Conservation (phyloP, 2,797 vertebrate genomes). For the Lithobates sylvaticus region DNA sequence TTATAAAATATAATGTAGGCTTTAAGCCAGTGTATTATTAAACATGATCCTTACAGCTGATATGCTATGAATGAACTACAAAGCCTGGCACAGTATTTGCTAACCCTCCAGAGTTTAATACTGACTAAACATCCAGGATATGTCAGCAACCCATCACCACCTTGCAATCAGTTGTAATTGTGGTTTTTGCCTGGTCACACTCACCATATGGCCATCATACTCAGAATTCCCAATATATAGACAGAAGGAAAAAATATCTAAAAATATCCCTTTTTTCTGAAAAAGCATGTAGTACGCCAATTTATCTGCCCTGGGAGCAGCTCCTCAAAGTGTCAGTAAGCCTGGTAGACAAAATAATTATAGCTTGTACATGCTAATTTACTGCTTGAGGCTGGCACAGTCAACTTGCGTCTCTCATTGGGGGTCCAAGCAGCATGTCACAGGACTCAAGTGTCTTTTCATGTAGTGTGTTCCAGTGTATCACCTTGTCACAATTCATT, state of each 20-base stretch:
- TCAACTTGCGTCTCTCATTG: slow-evolving; percentile 54
- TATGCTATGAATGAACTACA: neutral
- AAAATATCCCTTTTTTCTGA: slow-evolving; percentile 68
- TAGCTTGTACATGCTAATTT: slow-evolving; percentile 77
- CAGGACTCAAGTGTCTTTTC: slow-evolving; percentile 43
- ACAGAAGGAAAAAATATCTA: slow-evolving; percentile 58
- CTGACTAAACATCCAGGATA: neutral
- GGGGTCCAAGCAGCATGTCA: slow-evolving; percentile 71
- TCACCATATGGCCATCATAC: neutral
- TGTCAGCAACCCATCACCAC: slow-evolving; percentile 6
- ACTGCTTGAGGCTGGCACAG: slow-evolving; percentile 61
- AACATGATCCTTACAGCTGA: neutral
- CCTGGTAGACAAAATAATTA: slow-evolving; percentile 78
- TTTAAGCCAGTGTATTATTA: neutral
- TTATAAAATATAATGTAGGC: too few relatives aligned
- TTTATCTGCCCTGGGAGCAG: slow-evolving; percentile 78
- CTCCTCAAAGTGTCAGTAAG: slow-evolving; percentile 75
- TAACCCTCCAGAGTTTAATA: neutral
- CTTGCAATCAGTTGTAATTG: neutral
- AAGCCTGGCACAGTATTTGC: neutral
- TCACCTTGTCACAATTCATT: slow-evolving; percentile 42
- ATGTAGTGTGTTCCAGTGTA: slow-evolving; percentile 20
- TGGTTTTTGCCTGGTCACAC: slow-evolving; percentile 13
- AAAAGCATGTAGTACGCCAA: slow-evolving; percentile 73
- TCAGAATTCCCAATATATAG: slow-evolving; percentile 8